phyloP scores from a whole-genome alignment of 2,113 vertebrate genomes.

The Diadophis punctatus region DNA sequence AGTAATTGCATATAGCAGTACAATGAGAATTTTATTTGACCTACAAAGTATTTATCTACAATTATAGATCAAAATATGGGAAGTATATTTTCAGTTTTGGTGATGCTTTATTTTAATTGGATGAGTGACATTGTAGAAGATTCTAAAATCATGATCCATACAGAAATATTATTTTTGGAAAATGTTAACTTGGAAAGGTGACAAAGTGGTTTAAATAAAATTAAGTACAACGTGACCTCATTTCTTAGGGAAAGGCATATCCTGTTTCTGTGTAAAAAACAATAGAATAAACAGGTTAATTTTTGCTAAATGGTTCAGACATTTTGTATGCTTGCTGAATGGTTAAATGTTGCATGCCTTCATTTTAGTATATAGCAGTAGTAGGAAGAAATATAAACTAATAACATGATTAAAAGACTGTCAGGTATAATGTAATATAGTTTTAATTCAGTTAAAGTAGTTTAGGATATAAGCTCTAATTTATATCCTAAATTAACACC shows the following conservation, averaged over 20 bases:
- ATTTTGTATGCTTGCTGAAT: not conserved
- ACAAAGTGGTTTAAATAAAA: slow-evolving; percentile 22
- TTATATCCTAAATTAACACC: not conserved
- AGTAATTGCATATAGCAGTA: not conserved
- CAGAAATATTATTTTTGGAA: slow-evolving; percentile 3
- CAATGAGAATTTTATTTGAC: not conserved
- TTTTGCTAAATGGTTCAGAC: slow-evolving; percentile 1
- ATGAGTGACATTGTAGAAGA: not conserved
- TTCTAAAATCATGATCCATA: not conserved
- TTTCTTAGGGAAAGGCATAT: not conserved
- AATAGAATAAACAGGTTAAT: accelerated
- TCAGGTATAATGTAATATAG: not conserved
- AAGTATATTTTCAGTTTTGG: not conserved
- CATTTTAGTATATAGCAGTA: not conserved
- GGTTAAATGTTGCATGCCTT: not conserved
- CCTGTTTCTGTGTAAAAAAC: not conserved
- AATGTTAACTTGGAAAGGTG: not conserved
- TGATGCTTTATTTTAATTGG: not conserved
- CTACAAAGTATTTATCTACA: not conserved
- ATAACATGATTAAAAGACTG: not conserved
- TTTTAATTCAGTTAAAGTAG: not conserved
- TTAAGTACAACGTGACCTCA: not conserved
- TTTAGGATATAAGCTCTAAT: not conserved
- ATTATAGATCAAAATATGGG: not conserved
- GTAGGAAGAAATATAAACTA: not conserved